These are phyloP conservation scores for Aphis gossypii DNA, from an alignment of 1,140 invertebrate genomes.

Conservation along the genomic window DNA sequence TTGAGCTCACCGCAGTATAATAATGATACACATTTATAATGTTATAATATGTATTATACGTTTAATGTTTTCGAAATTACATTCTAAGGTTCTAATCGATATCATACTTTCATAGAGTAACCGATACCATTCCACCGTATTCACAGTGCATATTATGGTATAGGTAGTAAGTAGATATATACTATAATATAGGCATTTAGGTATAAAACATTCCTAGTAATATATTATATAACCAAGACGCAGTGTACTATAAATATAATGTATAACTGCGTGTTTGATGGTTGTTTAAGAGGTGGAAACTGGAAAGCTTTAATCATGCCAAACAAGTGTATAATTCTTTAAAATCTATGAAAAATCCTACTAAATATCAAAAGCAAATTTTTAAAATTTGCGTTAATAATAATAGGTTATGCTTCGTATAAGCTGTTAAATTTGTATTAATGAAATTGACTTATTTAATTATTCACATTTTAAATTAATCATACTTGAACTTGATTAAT, in stretches of 20 bases:
- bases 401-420: not conserved
- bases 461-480: not conserved
- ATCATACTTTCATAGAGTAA: not conserved
- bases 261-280: not conserved
- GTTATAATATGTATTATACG: not conserved
- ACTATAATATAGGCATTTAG: not conserved
- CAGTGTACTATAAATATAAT: not conserved
- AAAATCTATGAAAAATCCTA: not conserved
- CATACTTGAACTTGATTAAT: not conserved
- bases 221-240: not conserved
- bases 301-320: not conserved
- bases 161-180: too few species aligned
- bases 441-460: not conserved
- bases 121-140: not conserved
- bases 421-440: not conserved
- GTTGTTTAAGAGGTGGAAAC: not conserved
- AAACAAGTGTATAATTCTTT: not conserved
- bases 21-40: not conserved
- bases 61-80: not conserved
- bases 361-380: too few species aligned
- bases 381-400: not conserved
- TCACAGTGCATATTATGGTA: not conserved
- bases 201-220: not conserved
- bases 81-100: constrained; percentile 14
- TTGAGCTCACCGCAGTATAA: not conserved